phyloP scores from a whole-genome alignment of 2,113 vertebrate genomes.

The Taxidea taxus region DNA sequence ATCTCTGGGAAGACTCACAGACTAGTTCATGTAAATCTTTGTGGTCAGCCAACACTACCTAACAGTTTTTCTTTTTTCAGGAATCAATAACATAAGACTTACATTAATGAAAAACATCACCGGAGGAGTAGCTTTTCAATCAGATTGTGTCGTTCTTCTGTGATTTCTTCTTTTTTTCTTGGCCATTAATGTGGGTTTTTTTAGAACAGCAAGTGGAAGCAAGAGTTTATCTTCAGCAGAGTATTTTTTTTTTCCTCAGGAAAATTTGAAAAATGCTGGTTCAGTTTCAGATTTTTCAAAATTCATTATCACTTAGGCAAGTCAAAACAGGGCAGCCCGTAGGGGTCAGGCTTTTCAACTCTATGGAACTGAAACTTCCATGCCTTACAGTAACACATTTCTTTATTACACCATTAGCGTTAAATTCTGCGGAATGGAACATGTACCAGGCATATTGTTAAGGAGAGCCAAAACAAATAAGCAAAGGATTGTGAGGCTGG shows the following conservation, averaged over 20 bases:
- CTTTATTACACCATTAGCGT: not conserved
- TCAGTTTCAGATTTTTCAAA: not conserved
- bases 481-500: not conserved
- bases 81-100: not conserved
- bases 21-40: not conserved
- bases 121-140: not conserved
- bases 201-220: not conserved
- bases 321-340: not conserved
- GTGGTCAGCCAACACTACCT: not conserved
- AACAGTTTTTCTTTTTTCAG: not conserved
- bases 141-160: not conserved
- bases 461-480: not conserved
- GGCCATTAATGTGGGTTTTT: not conserved
- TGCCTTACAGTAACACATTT: not conserved
- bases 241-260: not conserved
- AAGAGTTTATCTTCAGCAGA: not conserved
- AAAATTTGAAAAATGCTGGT: not conserved
- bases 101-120: not conserved
- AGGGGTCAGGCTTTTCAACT: not conserved
- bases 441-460: not conserved
- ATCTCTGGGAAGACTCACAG: not conserved
- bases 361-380: not conserved
- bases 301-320: not conserved
- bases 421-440: not conserved
- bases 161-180: not conserved